Evolutionary conservation across 2,888 invertebrate species (phyloP), one percentile per base, ranked within the genome.

Genomic region (Automeris io): DNA sequence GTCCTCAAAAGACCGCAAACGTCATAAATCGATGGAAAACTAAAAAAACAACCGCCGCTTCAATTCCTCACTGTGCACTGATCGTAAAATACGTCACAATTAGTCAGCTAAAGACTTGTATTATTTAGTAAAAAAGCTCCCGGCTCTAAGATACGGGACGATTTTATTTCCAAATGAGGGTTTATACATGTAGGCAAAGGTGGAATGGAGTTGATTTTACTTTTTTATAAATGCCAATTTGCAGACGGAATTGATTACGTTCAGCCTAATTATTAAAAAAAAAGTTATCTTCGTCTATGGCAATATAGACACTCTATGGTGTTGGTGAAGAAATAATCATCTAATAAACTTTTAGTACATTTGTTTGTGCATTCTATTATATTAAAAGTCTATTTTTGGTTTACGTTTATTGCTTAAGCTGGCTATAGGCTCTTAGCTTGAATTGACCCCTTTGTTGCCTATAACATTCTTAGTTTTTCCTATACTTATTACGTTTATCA

Each of bases 71-170:
- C 66, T 51, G 61, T 58, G 67, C 59, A 50, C 48, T 49, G 68
- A 57, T 79, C 79, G 75, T 82, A 81, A 80, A 78, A 70, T 74
- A 76, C 73, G 66, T 70, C 72, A 75, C 80, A 83, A 82, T 83
- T 82, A 82, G 78, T 81, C 77, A 66, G 63, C 58, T 61, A 66
- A 69, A 70, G 66, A 62, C 65, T 58, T 51, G 60, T 50, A 69
- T 74, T 71, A 70, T 72, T 69, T 70, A 66, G 55, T 60, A 71
- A 76, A 72, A 72, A 70, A 57, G 49, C 45, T 46, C 43, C 46
- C 49, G 42, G 47, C 49, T 57, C 49, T 57, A 61, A 67, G 57
- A 56, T 68, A 62, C 57, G 59, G 59, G 44, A 47, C 59, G 63
- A 61, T 60, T 71, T 74, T 60, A 57, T 68, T 74, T 61, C 62